Percentiles rank a stretch among this genome's conserved stretches.
Conservation (phyloP, 2,113 vertebrate genomes). For the Leptobrachium ailaonicum region DNA sequence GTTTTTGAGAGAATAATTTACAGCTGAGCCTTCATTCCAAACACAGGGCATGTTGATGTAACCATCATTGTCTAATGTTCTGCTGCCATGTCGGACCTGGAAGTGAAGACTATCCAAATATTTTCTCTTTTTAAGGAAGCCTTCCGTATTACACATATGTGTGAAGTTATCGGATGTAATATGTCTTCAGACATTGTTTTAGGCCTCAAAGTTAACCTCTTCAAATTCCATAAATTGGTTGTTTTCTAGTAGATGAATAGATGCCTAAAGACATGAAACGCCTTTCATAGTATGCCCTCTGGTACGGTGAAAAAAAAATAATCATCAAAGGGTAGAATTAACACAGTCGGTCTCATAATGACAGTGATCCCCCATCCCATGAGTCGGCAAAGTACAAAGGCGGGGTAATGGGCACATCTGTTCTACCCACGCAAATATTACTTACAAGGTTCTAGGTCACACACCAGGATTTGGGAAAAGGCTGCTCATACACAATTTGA, state of each 20-base stretch:
- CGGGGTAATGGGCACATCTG: background rate
- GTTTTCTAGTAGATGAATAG: background rate
- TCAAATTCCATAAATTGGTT: background rate
- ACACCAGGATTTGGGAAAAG: background rate
- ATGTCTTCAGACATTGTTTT: too few relatives aligned
- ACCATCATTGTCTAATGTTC: too few relatives aligned
- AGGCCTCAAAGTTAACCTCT: background rate
- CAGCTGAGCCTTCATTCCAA: too few relatives aligned
- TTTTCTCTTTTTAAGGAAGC: too few relatives aligned
- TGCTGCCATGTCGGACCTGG: too few relatives aligned
- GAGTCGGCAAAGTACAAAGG: background rate
- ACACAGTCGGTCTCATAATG: background rate
- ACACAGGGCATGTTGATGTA: too few relatives aligned
- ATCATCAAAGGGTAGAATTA: background rate
- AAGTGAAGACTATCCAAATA: too few relatives aligned
- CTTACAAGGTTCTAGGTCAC: slow-evolving; percentile 1
- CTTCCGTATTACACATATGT: too few relatives aligned
- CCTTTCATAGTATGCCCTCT: background rate
- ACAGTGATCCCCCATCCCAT: background rate
- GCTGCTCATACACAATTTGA: background rate
- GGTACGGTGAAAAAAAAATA: background rate
- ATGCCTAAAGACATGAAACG: background rate
- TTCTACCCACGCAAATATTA: background rate
- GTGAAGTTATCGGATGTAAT: too few relatives aligned
- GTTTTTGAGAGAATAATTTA: too few relatives aligned